A percentile compares a stretch with the other conserved stretches of the same genome.
These are phyloP conservation scores for Leucoraja erinaceus DNA, from an alignment of 2,113 vertebrate genomes.

Conservation along the genomic window DNA sequence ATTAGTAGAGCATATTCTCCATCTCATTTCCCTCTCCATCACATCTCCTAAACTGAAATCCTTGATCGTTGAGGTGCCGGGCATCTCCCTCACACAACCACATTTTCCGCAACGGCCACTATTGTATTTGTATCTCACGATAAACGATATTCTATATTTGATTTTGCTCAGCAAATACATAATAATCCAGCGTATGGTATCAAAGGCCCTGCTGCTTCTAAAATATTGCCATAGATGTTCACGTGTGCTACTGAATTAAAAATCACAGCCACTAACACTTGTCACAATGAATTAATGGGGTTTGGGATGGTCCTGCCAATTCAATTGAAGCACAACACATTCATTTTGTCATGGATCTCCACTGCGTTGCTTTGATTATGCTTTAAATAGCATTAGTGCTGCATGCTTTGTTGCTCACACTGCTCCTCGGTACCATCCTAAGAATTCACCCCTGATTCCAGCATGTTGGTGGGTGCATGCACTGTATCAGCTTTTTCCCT, in stretches of 20 bases:
- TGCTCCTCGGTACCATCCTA: neutral
- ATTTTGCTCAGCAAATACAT: neutral
- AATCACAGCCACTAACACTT: neutral
- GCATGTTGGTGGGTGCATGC: no score
- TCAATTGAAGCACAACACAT: neutral
- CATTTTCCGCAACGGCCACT: neutral
- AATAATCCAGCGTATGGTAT: neutral
- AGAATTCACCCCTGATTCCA: neutral
- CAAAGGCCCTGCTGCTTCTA: neutral
- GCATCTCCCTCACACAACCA: no score
- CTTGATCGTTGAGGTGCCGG: no score
- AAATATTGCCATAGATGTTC: neutral
- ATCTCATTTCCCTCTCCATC: no score
- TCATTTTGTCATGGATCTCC: neutral
- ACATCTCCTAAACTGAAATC: no score
- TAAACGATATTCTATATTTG: no score
- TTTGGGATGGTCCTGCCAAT: neutral
- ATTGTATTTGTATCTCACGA: no score
- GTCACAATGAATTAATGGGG: neutral
- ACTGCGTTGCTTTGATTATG: neutral
- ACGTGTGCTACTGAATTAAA: neutral
- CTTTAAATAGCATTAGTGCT: neutral
- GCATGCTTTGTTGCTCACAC: conserved; percentile 11
- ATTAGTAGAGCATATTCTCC: no score
- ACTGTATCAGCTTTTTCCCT: neutral